Conservation (phyloP, 1,140 invertebrate genomes). For the Heliconius congener region DNA sequence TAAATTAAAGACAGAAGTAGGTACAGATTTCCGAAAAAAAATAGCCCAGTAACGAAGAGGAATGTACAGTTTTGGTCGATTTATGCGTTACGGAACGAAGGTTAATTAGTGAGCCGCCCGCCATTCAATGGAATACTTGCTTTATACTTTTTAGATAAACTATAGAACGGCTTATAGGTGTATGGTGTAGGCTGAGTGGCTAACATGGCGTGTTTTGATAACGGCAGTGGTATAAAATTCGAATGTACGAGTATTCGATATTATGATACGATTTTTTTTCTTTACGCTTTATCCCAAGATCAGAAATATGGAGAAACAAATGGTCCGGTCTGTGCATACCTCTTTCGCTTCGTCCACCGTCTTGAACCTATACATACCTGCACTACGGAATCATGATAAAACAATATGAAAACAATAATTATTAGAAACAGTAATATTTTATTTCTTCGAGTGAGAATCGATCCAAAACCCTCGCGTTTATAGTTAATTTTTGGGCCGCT, state of each 20-base stretch:
- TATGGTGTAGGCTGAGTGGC: neutral
- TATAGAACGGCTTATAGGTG: neutral
- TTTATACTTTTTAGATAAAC: slow-evolving; percentile 1
- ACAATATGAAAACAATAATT: no score
- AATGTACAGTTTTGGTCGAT: slow-evolving; percentile 59
- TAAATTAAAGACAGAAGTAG: slow-evolving; percentile 13
- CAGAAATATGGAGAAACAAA: no score
- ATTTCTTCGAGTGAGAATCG: neutral
- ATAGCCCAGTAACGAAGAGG: slow-evolving; percentile 55
- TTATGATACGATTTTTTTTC: neutral
- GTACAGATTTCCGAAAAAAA: slow-evolving; percentile 38
- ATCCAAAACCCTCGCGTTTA: no score
- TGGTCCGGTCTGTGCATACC: no score
- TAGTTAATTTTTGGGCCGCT: no score
- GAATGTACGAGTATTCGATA: neutral
- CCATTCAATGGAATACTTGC: slow-evolving; percentile 45
- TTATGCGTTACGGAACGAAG: slow-evolving; percentile 68
- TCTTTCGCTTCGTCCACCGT: no score
- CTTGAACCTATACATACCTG: no score
- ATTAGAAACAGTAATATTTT: neutral
- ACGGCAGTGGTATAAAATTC: neutral
- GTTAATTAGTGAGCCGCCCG: slow-evolving; percentile 60
- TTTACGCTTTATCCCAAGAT: neutral
- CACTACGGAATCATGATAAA: no score
- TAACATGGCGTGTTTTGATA: neutral